Evolutionary conservation across 2,113 vertebrate genomes (phyloP), one percentile per base, ranked within the genome.

Genomic region (Axis porcinus): DNA sequence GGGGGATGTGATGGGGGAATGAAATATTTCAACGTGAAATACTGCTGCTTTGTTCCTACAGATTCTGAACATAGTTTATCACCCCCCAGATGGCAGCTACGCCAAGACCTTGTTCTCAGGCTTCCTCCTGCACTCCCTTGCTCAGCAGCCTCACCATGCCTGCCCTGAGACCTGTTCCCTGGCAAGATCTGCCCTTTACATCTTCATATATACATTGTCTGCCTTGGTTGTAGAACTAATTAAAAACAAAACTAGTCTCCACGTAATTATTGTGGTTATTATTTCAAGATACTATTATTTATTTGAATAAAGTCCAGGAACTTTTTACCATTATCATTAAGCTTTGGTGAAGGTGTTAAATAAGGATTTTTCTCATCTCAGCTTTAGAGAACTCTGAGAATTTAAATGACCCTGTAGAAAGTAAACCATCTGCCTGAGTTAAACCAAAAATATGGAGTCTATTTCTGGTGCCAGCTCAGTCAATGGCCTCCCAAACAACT

Each of bases 161-260:
- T 94, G 45, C 67, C 58, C 55, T 2, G 21, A 82, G 79, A 74
- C 58, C 54, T 88, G 27, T 43, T 25, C 21, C 14, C 1, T 25
- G 11, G 27, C 58, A 50, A 33, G 28, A 36, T 50, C 45, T 27
- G n/a, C 33, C 33, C 21, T 15, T 19, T 28, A 14, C 14, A 13
- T 62, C 43, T 54, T 87, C 27, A 55, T 64, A 58, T 7, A n/a
- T 13, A 54, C 12, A 12, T 43, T 50, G n/a, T 62, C 81, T 60
- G 3, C 74, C 85, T 90, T 94, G 40, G 85, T 91, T 90, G n/a
- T 84, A 47, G 30, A 67, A 67, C 57, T 57, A 47, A 23, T 57
- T 95, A 85, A 96, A 85, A 95, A 55, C 16, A 86, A 93, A 95
- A 86, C 54, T 85, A 86, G 45, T 45, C 84, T 95, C 52, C 23